Base-by-base conservation (phyloP, 1,140 invertebrate species). In the Cydia pomonella region DNA sequence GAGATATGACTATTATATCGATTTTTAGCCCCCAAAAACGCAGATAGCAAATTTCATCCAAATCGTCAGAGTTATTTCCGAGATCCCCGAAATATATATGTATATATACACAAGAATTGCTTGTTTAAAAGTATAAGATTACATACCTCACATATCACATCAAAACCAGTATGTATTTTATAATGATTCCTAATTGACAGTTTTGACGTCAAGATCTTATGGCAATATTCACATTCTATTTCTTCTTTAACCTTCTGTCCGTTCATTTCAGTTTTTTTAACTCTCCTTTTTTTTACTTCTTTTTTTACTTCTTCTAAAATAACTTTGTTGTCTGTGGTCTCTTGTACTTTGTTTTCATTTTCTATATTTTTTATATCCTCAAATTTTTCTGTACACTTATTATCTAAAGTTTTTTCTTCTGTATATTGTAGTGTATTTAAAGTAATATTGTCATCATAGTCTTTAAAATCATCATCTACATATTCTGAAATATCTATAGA, bases 131-230 rank as follows among this genome's bases (percentile, higher is more conserved):
- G 3, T 27, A 27, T 27, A 27, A 27, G 1, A 27, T 27, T 41
- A 41, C 80, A 79, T 71, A 90, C 90, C 84, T 92, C 89, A 77
- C 90, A 92, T 66, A 92, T 88, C 16, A 91, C 82, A 83, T 92
- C 87, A 81, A 91, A 91, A 1, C 90, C 90, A 0, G 90, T 92
- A 63, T 92, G 90, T 59, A 91, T 92, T 50, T 92, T 92, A 75
- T 90, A 89, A 87, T 92, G 90, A 75, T 90, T 92, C 10, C 88
- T 74, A 25, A 91, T 74, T 3, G 88, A 91, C 50, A 89, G 41
- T 50, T 86, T 90, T 0, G 88, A 91, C 0, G 88, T 90, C 59
- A 91, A 79, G 71, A 88, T 84, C 66, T 92, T 92, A 73, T 91
- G 87, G 50, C 90, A 92, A 76, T 85, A 86, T 83, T 92, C 86